These are phyloP conservation scores for Lamprotornis superbus DNA, from an alignment of 2,113 vertebrate species.

Conservation along the genomic window DNA sequence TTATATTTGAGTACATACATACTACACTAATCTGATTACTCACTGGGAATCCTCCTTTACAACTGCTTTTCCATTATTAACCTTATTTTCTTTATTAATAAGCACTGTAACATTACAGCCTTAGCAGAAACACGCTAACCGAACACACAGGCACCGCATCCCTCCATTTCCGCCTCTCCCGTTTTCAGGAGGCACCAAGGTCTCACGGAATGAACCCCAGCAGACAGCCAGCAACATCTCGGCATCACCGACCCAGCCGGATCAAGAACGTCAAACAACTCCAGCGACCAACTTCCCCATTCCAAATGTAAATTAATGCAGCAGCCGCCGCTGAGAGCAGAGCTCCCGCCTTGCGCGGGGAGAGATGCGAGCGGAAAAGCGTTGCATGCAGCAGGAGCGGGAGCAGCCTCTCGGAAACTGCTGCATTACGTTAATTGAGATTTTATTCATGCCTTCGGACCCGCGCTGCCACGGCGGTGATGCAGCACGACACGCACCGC, in stretches of 20 bases:
- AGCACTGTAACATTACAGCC: not conserved
- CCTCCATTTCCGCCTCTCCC: not conserved
- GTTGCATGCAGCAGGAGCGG: not conserved
- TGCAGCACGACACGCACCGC: not conserved
- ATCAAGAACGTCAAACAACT: not conserved
- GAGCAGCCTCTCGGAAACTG: not conserved
- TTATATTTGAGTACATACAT: not conserved
- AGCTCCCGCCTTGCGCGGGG: not conserved
- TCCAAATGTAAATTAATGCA: constrained; percentile 61
- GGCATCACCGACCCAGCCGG: not conserved
- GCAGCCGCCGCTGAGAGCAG: not conserved
- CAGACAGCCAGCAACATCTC: not conserved
- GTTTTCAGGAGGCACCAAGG: not conserved
- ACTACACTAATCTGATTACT: not conserved
- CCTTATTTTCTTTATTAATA: not conserved
- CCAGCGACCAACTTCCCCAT: not conserved
- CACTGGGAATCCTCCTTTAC: not conserved
- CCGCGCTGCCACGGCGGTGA: not conserved
- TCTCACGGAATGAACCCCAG: not conserved
- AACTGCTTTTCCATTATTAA: not conserved
- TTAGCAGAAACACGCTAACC: not conserved
- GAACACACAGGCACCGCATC: not conserved
- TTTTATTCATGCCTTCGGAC: not conserved
- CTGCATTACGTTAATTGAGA: constrained; percentile 4
- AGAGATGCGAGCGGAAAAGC: not conserved